Evolutionary conservation across 2,888 invertebrate genomes (phyloP).

Genomic region (Lycia hirtaria): DNA sequence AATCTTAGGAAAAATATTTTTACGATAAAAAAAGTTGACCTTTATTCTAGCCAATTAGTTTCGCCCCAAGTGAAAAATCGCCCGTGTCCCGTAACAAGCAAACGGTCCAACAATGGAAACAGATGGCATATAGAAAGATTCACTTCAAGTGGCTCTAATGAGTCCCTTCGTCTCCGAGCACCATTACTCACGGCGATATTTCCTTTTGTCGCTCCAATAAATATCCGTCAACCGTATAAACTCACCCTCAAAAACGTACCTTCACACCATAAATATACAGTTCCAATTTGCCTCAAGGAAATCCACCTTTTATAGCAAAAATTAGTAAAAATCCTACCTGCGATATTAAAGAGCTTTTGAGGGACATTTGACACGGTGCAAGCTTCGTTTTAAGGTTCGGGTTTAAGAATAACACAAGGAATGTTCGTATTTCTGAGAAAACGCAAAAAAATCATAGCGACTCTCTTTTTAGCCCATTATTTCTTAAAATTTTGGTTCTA

Average conservation of each 20-base stretch:
- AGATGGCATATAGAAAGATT: slow-evolving; percentile 44
- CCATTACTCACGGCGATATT: slow-evolving; percentile 58
- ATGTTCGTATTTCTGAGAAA: neutral
- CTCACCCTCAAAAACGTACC: slow-evolving; percentile 31
- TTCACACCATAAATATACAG: slow-evolving; percentile 21
- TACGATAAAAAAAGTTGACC: neutral
- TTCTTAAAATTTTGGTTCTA: neutral
- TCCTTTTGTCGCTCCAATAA: slow-evolving; percentile 61
- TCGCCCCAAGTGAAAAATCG: slow-evolving; percentile 13
- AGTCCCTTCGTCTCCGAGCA: slow-evolving; percentile 45
- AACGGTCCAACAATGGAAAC: slow-evolving; percentile 37
- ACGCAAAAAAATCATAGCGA: neutral
- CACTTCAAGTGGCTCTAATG: slow-evolving; percentile 56
- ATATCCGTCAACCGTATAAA: slow-evolving; percentile 52
- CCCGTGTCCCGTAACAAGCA: slow-evolving; percentile 18
- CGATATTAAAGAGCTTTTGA: slow-evolving; percentile 32
- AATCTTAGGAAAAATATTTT: too few relatives aligned
- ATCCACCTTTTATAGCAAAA: slow-evolving; percentile 30
- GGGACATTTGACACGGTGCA: slow-evolving; percentile 33
- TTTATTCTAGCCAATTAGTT: slow-evolving; percentile 3
- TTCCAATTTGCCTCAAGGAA: neutral
- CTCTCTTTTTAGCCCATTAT: neutral
- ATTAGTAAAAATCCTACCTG: slow-evolving; percentile 40
- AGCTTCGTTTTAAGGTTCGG: slow-evolving; percentile 12
- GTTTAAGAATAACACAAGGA: slow-evolving; percentile 9